Percentiles rank a stretch among this genome's conserved stretches.
These are phyloP conservation scores for Lytechinus variegatus DNA, from an alignment of 35 echinoderm and acorn worm species.

Conservation along the genomic window DNA sequence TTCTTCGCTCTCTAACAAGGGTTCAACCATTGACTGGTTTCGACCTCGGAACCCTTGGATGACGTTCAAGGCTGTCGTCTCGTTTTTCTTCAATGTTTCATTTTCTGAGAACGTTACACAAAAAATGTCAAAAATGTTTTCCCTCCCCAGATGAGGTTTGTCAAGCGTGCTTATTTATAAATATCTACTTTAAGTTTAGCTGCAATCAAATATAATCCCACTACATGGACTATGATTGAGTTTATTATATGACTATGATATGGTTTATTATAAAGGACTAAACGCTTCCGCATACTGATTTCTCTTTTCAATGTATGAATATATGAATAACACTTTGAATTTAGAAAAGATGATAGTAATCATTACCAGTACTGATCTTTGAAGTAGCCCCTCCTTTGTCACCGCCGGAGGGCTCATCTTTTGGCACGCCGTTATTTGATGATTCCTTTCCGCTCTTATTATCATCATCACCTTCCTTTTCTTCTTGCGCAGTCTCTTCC, in stretches of 20 bases:
- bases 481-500: neutral
- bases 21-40: slow-evolving; percentile 25
- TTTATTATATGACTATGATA: no score
- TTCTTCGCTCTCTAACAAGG: slow-evolving; percentile 23
- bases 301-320: no score
- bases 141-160: no score
- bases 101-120: slow-evolving; percentile 30
- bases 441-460: neutral
- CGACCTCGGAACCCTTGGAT: slow-evolving; percentile 45
- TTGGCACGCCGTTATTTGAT: neutral
- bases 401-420: neutral
- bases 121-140: no score
- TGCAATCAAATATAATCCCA: no score
- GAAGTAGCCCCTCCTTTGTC: neutral
- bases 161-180: no score
- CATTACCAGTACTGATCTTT: slow-evolving; percentile 48
- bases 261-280: no score
- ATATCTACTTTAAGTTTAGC: no score
- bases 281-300: no score
- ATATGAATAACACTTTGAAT: no score
- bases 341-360: no score
- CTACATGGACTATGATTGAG: no score
- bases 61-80: slow-evolving; percentile 9
- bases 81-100: neutral
- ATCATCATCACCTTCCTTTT: slow-evolving; percentile 15